Evolutionary conservation across 2,888 invertebrate species (phyloP).

Genomic region (Dioctria linearis): DNA sequence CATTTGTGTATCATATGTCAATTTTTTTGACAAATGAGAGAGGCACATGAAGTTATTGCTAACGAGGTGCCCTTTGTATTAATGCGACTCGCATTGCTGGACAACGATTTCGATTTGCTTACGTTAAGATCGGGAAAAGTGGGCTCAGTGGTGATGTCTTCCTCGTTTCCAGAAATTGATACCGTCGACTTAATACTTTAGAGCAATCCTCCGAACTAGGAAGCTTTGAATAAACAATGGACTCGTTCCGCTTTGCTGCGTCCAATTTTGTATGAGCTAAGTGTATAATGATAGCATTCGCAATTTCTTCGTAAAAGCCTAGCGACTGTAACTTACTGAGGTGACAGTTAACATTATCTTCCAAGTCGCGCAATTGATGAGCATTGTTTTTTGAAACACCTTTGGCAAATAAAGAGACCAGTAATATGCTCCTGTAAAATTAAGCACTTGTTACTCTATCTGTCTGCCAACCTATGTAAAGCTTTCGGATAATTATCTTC

Average conservation of each 20-base stretch:
- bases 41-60: too few species aligned
- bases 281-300: conserved; percentile 50
- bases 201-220: conserved; percentile 56
- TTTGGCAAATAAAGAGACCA: too few species aligned
- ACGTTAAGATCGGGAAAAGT: background rate
- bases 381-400: background rate
- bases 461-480: too few species aligned
- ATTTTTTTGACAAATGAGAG: too few species aligned
- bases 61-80: too few species aligned
- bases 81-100: background rate
- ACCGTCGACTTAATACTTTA: conserved; percentile 45
- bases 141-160: background rate
- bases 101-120: conserved; percentile 10
- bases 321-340: background rate
- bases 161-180: conserved; percentile 50
- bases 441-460: too few species aligned
- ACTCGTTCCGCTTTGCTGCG: conserved; percentile 54
- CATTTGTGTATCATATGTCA: too few species aligned
- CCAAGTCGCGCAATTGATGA: background rate
- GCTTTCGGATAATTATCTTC: too few species aligned
- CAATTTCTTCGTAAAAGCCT: conserved; percentile 44
- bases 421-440: too few species aligned
- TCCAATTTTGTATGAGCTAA: conserved; percentile 54
- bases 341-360: conserved; percentile 13
- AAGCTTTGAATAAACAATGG: conserved; percentile 52